Base-by-base conservation (phyloP, 2,888 invertebrate genomes). In the Craniophora ligustri region DNA sequence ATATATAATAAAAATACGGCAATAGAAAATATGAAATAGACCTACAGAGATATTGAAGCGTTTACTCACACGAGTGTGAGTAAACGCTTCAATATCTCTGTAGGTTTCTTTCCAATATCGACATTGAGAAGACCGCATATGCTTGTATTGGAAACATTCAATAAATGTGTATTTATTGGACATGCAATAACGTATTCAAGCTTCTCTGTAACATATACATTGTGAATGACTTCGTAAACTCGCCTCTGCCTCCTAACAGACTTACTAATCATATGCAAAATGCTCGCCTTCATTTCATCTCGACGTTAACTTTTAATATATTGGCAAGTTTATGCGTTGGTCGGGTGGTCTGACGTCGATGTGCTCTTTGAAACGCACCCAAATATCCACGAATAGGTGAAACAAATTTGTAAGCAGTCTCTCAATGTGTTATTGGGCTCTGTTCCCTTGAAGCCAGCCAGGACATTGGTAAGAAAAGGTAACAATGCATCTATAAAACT, bases 401-500 rank as follows among this genome's bases (percentile, higher is more conserved):
- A 82, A 81, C 87, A 81, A 88, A 88, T 89, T 82, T 75, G 72
- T 76, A 84, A 81, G 82, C 70, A 76, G 76, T 79, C 75, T 74
- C 74, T 78, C 78, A 78, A 72, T 69, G 59, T 58, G 76, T 88
- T 86, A 87, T 86, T 83, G 77, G 62, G 42, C 16, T 61, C 68
- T 73, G 72, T 72, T 68, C 68, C 44, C 45, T 58, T 36, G 54
- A 60, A 51, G 50, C 36, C 46, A 59, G 74, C 47, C 53, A 66
- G 72, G 64, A 73, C 76, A 63, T 72, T 55, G 50, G 61, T n/a
- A 53, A 69, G 70, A 46, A 67, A 70, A 78, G 79, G 79, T 75
- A 90, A 91, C 90, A 91, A 92, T 92, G 84, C 84, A 60, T 67
- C 89, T 84, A 91, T 92, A 92, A 92, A 92, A 88, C 68, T 84